Evolutionary conservation across 2,797 vertebrate genomes (phyloP).

Genomic region (Jordanella pulchra): DNA sequence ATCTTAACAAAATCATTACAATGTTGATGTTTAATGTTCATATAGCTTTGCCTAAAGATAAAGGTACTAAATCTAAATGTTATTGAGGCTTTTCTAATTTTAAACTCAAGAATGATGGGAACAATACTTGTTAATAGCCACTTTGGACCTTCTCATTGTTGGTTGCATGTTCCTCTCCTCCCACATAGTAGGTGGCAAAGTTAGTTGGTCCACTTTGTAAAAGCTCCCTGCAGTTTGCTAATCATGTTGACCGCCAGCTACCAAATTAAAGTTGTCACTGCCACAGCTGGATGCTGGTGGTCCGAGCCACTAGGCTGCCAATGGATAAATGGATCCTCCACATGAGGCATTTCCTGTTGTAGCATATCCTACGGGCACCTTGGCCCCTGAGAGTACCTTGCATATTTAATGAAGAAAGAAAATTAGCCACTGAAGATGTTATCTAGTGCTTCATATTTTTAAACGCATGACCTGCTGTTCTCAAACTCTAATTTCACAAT

Average conservation of each 20-base stretch:
- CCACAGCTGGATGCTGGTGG: conserved; percentile 59
- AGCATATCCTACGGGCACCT: conserved; percentile 41
- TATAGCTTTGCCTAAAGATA: not conserved
- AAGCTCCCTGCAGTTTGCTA: conserved; percentile 71
- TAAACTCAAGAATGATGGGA: conserved; percentile 16
- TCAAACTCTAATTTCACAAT: not conserved
- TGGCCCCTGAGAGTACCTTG: conserved; percentile 8
- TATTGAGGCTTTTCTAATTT: not conserved
- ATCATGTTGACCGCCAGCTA: conserved; percentile 71
- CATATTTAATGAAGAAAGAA: conserved; percentile 16
- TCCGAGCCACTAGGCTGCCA: conserved; percentile 58
- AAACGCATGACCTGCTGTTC: not conserved
- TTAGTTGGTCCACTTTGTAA: conserved; percentile 68
- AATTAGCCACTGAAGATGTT: conserved; percentile 3
- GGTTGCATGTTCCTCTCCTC: conserved; percentile 41
- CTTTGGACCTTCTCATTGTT: conserved; percentile 39
- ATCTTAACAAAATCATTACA: conserved; percentile 4
- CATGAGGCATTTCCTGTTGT: conserved; percentile 58
- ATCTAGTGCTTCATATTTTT: not conserved
- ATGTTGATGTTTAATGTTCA: not conserved
- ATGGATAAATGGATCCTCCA: conserved; percentile 66
- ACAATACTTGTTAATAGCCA: conserved; percentile 19
- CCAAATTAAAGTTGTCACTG: conserved; percentile 78
- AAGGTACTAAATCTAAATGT: not conserved
- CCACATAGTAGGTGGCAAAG: conserved; percentile 45